These are phyloP conservation scores for Clarias gariepinus DNA, from an alignment of 2,113 vertebrate species.

Conservation along the genomic window DNA sequence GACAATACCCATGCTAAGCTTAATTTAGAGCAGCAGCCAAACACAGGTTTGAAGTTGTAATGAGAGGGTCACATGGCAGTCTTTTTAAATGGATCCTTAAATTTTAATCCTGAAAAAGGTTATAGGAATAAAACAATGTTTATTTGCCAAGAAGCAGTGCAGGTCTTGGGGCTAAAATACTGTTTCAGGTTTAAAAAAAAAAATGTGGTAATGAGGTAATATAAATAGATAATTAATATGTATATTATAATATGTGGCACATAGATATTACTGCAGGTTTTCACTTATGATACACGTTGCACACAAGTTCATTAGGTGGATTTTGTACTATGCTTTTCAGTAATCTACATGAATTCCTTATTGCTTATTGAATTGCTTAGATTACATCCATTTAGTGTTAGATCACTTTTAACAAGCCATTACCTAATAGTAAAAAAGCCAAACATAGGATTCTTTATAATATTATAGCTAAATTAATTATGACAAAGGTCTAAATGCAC, in stretches of 20 bases:
- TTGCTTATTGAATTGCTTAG: neutral
- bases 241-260: neutral
- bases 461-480: conserved; percentile 28
- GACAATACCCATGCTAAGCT: conserved; percentile 30
- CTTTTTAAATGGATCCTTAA: conserved; percentile 24
- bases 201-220: conserved; percentile 15
- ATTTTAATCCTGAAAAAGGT: conserved; percentile 50
- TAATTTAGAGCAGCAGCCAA: conserved; percentile 41
- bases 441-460: conserved; percentile 24
- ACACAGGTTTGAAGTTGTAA: conserved; percentile 33
- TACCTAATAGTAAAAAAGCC: conserved; percentile 7
- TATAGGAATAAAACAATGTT: conserved; percentile 49
- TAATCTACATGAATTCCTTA: neutral
- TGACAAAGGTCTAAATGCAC: neutral
- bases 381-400: neutral
- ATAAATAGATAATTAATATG: neutral
- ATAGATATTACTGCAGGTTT: neutral
- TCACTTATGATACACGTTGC: neutral
- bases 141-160: conserved; percentile 37
- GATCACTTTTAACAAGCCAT: neutral
- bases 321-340: neutral
- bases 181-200: neutral
- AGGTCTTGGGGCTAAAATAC: neutral
- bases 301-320: neutral
- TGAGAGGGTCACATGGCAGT: conserved; percentile 42